These are phyloP conservation scores for Phoxinus phoxinus DNA, from an alignment of 2,113 vertebrate genomes.

Conservation along the genomic window DNA sequence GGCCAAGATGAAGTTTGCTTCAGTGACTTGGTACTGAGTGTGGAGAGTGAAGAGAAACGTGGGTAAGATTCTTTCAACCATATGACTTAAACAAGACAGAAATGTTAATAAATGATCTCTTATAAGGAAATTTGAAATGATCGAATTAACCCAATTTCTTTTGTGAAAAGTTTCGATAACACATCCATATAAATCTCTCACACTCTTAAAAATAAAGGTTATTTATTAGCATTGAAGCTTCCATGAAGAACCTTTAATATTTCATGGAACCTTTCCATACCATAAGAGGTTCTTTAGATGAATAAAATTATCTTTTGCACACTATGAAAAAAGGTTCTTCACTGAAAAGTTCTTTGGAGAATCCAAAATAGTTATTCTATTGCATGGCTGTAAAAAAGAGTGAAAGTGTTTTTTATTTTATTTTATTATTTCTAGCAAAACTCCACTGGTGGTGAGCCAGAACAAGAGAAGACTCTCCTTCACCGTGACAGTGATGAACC, in stretches of 20 bases:
- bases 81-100: neutral
- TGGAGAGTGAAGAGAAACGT: constrained; percentile 63
- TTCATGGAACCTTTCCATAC: too few relatives aligned
- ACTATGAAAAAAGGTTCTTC: too few relatives aligned
- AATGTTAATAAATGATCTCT: neutral
- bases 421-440: constrained; percentile 71
- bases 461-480: constrained; percentile 79
- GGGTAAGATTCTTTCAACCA: constrained; percentile 63
- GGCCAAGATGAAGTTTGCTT: constrained; percentile 82
- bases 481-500: constrained; percentile 77
- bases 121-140: neutral
- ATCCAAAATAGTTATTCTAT: too few relatives aligned
- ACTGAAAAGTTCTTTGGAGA: too few relatives aligned
- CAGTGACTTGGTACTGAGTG: constrained; percentile 78
- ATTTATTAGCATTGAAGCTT: too few relatives aligned
- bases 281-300: too few relatives aligned
- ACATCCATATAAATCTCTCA: neutral
- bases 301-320: too few relatives aligned
- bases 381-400: too few relatives aligned
- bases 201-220: too few relatives aligned
- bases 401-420: constrained; percentile 25
- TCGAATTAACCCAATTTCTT: neutral
- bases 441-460: constrained; percentile 77
- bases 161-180: neutral
- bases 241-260: too few relatives aligned